phyloP scores from a whole-genome alignment of 2,797 vertebrate genomes.

The Fundulus diaphanus region DNA sequence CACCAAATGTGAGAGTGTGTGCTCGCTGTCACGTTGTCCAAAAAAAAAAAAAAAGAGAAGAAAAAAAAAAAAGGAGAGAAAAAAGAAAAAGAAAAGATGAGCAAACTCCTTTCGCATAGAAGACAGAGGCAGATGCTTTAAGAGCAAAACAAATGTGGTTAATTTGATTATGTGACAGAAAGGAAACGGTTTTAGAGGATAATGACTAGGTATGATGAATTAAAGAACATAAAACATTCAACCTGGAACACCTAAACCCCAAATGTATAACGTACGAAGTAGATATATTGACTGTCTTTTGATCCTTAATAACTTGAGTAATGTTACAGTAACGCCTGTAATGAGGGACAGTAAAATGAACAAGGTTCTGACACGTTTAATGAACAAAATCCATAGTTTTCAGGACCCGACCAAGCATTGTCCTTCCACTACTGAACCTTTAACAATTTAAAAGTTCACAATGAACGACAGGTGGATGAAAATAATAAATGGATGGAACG shows the following conservation, averaged over 20 bases:
- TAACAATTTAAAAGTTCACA: not conserved
- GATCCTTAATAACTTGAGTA: not conserved
- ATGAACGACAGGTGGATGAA: not conserved
- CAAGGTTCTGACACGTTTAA: no score
- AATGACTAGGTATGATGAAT: not conserved
- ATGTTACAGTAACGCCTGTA: not conserved
- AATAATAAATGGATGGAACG: no score
- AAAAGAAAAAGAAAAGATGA: no score
- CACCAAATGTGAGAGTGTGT: constrained; percentile 2
- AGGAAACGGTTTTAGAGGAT: not conserved
- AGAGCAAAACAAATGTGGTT: not conserved
- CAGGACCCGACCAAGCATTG: not conserved
- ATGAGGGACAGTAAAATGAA: not conserved
- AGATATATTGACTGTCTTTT: not conserved
- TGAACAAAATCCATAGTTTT: not conserved
- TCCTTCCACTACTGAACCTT: not conserved
- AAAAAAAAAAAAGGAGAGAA: no score
- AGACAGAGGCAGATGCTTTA: constrained; percentile 4
- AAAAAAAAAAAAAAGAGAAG: no score
- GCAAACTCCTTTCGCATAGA: constrained; percentile 22
- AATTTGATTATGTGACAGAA: not conserved
- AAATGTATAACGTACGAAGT: not conserved
- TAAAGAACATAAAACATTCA: not conserved
- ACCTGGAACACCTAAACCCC: not conserved
- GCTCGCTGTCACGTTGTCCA: constrained; percentile 18